These are phyloP conservation scores for Fissipunctia ypsillon DNA, from an alignment of 2,888 invertebrate species.

Conservation along the genomic window DNA sequence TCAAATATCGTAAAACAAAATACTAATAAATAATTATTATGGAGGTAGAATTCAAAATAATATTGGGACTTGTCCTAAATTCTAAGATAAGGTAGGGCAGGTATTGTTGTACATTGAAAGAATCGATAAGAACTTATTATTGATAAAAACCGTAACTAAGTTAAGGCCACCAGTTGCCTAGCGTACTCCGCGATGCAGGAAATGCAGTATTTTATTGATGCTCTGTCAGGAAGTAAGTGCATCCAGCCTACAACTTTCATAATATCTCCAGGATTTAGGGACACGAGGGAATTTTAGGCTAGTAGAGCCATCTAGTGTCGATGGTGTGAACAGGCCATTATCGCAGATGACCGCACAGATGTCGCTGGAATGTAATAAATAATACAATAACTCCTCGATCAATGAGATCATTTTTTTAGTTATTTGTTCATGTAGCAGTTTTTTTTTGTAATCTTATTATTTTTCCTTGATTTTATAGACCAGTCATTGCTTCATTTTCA, in stretches of 20 bases:
- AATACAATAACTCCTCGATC: background rate
- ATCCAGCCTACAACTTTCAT: background rate
- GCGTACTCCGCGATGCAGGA: background rate
- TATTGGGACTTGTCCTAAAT: too few species aligned
- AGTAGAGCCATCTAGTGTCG: slow-evolving; percentile 11
- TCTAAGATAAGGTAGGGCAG: background rate
- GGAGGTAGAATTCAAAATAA: background rate
- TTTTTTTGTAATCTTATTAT: background rate
- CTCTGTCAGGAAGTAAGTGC: too few species aligned
- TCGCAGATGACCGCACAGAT: background rate
- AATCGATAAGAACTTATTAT: too few species aligned
- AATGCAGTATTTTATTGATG: background rate
- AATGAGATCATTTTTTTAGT: background rate
- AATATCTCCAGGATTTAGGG: background rate
- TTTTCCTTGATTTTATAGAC: background rate
- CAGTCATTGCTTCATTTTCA: background rate
- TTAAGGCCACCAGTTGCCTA: too few species aligned
- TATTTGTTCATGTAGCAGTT: background rate
- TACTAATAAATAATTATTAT: background rate
- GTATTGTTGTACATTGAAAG: too few species aligned
- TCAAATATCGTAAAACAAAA: background rate
- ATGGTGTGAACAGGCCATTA: too few species aligned
- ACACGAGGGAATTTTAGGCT: background rate
- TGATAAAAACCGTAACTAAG: too few species aligned
- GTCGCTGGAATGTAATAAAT: background rate